Base-by-base conservation (phyloP, 2,797 vertebrate species). In the Euphonia xanthogaster region DNA sequence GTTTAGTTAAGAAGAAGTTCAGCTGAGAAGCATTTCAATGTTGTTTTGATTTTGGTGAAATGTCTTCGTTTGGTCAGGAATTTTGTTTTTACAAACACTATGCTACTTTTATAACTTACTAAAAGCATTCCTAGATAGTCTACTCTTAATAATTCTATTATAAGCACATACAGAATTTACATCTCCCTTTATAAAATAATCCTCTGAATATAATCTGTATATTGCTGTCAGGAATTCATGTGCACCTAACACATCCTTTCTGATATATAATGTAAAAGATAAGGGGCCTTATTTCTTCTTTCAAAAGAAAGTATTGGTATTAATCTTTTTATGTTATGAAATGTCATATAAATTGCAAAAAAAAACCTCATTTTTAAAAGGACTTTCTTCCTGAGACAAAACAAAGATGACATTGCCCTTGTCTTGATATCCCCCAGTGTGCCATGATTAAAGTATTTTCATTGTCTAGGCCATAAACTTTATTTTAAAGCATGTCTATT, bases 391-490 rank as follows among this genome's bases (percentile, higher is more conserved):
- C 33, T 70, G 24, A 88, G 31, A 82, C 27, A 76, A 88, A 93
- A 42, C 9, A 40, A 63, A 68, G n/a, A 73, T 10, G 3, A 22
- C 23, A 33, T 71, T 70, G 22, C 24, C 24, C 40, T 81, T 84
- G 54, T 75, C 35, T 88, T 70, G 62, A n/a, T 90, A 90, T 51
- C 21, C 58, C 14, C 27, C 12, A 16, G 35, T 40, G 57, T 63
- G 15, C 50, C 42, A 31, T 37, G 13, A 30, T 66, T 81, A 67
- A 80, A 81, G 39, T 55, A 57, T 84, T 91, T 87, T 88, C 40
- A 63, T 65, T 88, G 70, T 73, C 76, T 92, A 73, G 70, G 37
- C 73, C 37, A 86, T 88, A 92, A 88, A 92, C 44, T 72, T 90
- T 57, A 45, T 87, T 93, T 94, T 79, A 60, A 86, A 47, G n/a